A percentile compares a stretch with the other conserved stretches of the same genome.
Conservation (phyloP, 1,140 invertebrate genomes). For the Zaprionus capensis region DNA sequence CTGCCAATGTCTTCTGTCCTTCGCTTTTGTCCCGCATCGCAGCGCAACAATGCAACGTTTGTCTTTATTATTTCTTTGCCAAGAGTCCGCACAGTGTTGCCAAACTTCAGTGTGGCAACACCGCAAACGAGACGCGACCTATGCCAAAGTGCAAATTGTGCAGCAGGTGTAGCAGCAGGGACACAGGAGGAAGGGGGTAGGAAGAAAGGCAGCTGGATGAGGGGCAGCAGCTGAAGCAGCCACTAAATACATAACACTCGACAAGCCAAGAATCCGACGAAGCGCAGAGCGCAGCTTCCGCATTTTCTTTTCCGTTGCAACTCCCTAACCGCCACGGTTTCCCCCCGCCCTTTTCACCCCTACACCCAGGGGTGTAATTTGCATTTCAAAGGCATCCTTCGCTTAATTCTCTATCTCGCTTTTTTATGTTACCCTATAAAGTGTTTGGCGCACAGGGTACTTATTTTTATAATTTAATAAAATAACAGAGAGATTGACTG, state of each 20-base stretch:
- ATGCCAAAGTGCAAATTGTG: constrained; percentile 56
- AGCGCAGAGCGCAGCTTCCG: constrained; percentile 68
- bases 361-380: constrained; percentile 70
- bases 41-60: constrained; percentile 63
- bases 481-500: too few relatives aligned
- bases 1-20: constrained; percentile 1
- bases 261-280: constrained; percentile 68
- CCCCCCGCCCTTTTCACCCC: not conserved
- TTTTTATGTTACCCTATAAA: constrained; percentile 24
- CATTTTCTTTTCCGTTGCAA: constrained; percentile 50
- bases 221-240: constrained; percentile 32
- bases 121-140: constrained; percentile 42
- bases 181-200: constrained; percentile 1
- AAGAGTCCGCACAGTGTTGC: constrained; percentile 32
- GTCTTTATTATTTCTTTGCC: constrained; percentile 73
- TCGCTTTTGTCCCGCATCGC: constrained; percentile 34
- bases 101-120: constrained; percentile 48
- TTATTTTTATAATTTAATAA: too few relatives aligned
- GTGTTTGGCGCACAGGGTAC: not conserved
- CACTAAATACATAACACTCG: constrained; percentile 78
- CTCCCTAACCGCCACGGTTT: constrained; percentile 17
- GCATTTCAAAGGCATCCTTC: constrained; percentile 72
- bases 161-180: constrained; percentile 17
- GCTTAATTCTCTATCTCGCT: constrained; percentile 32
- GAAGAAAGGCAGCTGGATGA: constrained; percentile 1